Evolutionary conservation across 1,140 invertebrate species (phyloP), one percentile per base, ranked within the genome.

Genomic region (Danaus melanippus): DNA sequence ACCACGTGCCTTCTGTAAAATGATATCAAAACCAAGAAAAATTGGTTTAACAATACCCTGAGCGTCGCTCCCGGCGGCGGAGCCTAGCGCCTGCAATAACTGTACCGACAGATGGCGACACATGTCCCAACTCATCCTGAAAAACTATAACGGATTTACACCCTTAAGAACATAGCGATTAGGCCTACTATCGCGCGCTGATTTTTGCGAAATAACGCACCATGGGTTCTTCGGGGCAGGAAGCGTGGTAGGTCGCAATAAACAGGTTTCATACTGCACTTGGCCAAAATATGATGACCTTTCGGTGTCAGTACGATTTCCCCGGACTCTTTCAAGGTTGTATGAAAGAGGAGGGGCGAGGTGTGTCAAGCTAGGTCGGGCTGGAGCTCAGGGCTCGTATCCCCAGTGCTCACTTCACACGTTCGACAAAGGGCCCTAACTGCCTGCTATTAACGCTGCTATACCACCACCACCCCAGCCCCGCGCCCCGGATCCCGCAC

Each of bases 401-500:
- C 70, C 72, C 67, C 74, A 76, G 79, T 76, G 79, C 70, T 73
- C 79, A 77, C 81, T 82, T 84, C 81, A 81, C 79, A 82, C 79
- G 76, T 80, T 68, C 70, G 73, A 84, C 77, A 84, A 84, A 79
- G 81, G 66, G 66, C 73, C 70, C 79, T 84, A 84, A 84, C 81
- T 84, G 81, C 81, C 81, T 81, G 76, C 81, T 82, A 84, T 84
- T 84, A 84, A 79, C 76, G 72, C 76, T 64, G 73, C 72, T 78
- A 71, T 67, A 67, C 69, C 76, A 63, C 66, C 67, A 67, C 69
- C 76, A 63, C 66, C 67, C 66, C 68, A 59, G 21, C 21, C 2
- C 21, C 21, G 21, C 2, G 7, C 21, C 21, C 21, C 21, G 21
- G 21, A 7, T 8, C 21, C 21, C 6, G 21, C 21, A 32, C 21